Evolutionary conservation across 2,888 invertebrate species (phyloP), one percentile per base, ranked within the genome.

Genomic region (Tromatobia lineatoria): DNA sequence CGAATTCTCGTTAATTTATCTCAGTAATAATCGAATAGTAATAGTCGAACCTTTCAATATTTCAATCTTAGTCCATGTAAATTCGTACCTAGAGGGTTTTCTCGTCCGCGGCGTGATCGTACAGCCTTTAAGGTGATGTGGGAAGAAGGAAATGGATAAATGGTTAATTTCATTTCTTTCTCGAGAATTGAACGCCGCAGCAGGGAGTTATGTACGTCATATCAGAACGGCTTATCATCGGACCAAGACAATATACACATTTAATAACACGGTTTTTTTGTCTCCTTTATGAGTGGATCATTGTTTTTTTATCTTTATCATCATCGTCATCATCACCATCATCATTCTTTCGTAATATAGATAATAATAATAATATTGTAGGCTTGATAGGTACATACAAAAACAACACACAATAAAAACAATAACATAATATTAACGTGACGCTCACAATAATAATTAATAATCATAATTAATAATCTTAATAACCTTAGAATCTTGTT

Each of bases 371-470:
- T 90, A 88, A 88, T 91, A 90, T 90, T 90, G 88, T 89, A 90
- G 91, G 90, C 90, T 90, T 67, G 92, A 91, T 92, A 91, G 90
- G 90, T 92, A 94, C 94, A 94, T 94, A 94, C 94, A 94, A 94
- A 86, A 94, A 94, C 94, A 94, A 94, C 93, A 93, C 93, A 93
- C 93, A 93, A 93, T 93, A 92, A 93, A 93, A 93, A 93, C 93
- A 93, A 93, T 93, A 93, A 93, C 92, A 93, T 93, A 93, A 93
- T 93, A 93, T 92, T 93, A 93, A 93, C 93, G 92, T 92, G 93
- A 91, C 93, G 93, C 90, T 92, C 92, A 93, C 93, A 93, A 93
- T 93, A 94, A 94, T 94, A 87, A 88, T 87, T 88, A 87, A 87
- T 88, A 88, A 85, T 85, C 71, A 86, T 87, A 85, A 86, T 86